These are phyloP conservation scores for Sebastes fasciatus DNA, from an alignment of 2,113 vertebrate genomes.

Conservation along the genomic window DNA sequence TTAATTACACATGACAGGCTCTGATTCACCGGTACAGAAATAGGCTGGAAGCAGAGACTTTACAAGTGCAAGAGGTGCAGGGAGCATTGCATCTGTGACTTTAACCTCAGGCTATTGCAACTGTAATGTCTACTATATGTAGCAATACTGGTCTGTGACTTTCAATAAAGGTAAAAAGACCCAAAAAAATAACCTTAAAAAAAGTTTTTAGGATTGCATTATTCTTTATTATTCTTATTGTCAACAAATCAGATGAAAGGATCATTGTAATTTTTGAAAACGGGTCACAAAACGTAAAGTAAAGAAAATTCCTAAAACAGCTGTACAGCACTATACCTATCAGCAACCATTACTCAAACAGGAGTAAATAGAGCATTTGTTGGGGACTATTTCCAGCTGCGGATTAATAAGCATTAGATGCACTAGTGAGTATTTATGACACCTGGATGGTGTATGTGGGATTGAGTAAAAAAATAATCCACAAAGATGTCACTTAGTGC, in stretches of 20 bases:
- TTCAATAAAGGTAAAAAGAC: no score
- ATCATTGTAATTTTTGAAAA: background rate
- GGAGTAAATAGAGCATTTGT: background rate
- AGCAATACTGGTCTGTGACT: background rate
- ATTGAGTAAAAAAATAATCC: background rate
- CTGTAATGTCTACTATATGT: background rate
- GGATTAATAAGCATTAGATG: background rate
- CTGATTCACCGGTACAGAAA: slow-evolving; percentile 51
- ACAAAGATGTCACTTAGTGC: background rate
- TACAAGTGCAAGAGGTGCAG: slow-evolving; percentile 38
- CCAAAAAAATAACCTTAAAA: no score
- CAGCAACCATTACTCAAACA: background rate
- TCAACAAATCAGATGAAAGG: background rate
- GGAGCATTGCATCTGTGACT: slow-evolving; percentile 38
- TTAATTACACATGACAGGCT: slow-evolving; percentile 49
- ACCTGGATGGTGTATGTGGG: background rate
- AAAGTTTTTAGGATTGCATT: background rate
- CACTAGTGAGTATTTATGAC: background rate
- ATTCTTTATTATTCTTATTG: background rate
- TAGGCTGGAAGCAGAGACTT: slow-evolving; percentile 38
- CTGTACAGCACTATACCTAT: background rate
- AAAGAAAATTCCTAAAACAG: background rate
- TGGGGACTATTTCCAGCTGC: background rate
- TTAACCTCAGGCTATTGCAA: slow-evolving; percentile 36
- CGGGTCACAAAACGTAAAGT: background rate